A percentile compares a stretch with the other conserved stretches of the same genome.
Evolutionary conservation across 1,140 invertebrate species (phyloP).

Genomic region (Drosophila fuyamai): DNA sequence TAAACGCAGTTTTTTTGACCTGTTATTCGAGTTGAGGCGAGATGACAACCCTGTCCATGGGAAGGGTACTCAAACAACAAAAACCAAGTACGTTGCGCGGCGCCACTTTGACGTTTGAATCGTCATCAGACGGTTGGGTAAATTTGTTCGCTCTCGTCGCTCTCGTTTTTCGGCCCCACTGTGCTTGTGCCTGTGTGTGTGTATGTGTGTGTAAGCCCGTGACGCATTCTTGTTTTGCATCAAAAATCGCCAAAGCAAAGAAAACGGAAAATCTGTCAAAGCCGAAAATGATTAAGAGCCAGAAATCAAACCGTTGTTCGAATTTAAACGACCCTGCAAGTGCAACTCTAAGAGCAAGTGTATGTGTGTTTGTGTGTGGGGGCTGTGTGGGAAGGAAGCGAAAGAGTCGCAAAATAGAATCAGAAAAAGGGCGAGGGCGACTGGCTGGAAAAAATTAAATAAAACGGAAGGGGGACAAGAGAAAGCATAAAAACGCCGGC

Average conservation of each 20-base stretch:
- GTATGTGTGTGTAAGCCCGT: conserved; percentile 46
- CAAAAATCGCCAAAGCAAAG: conserved; percentile 49
- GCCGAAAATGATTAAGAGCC: conserved; percentile 11
- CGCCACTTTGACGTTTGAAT: conserved; percentile 75
- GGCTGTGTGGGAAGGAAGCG: conserved; percentile 42
- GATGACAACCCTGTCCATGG: conserved; percentile 54
- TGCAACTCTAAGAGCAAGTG: conserved; percentile 56
- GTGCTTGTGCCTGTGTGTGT: conserved; percentile 26
- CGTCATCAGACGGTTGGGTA: conserved; percentile 77
- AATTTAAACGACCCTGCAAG: conserved; percentile 37
- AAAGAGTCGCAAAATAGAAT: conserved; percentile 40
- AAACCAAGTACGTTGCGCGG: conserved; percentile 61
- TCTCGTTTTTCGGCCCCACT: conserved; percentile 27
- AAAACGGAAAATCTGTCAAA: conserved; percentile 29
- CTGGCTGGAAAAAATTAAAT: conserved; percentile 43
- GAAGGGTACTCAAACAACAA: conserved; percentile 73
- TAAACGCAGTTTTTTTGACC: neutral
- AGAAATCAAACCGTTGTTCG: conserved; percentile 25
- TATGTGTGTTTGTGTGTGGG: conserved; percentile 46
- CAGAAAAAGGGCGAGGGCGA: conserved; percentile 67
- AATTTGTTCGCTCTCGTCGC: conserved; percentile 67
- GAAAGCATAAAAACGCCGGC: conserved; percentile 74
- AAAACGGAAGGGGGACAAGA: conserved; percentile 43
- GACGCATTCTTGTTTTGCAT: conserved; percentile 80
- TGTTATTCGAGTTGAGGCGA: neutral